A percentile compares a stretch with the other conserved stretches of the same genome.
These are phyloP conservation scores for Parnassius mnemosyne DNA, from an alignment of 2,888 invertebrate genomes.

Conservation along the genomic window DNA sequence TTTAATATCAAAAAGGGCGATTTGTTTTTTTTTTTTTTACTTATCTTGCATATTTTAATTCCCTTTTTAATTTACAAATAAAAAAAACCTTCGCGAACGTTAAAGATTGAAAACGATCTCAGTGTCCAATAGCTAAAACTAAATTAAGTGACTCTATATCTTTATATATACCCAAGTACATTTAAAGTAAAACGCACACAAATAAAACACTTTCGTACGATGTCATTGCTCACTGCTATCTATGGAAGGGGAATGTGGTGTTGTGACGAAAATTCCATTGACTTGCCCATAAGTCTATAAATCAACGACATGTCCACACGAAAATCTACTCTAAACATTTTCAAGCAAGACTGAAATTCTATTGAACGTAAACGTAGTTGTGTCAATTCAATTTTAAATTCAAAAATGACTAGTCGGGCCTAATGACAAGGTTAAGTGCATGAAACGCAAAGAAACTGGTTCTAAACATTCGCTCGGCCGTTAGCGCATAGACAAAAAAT, in stretches of 20 bases:
- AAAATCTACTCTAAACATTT: constrained; percentile 20
- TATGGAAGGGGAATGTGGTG: constrained; percentile 39
- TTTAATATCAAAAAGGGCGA: no score
- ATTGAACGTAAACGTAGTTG: constrained; percentile 22
- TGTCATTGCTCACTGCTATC: constrained; percentile 38
- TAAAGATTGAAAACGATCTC: no score
- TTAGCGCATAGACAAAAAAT: constrained; percentile 46
- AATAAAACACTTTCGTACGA: constrained; percentile 37
- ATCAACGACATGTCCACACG: constrained; percentile 6
- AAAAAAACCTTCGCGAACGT: no score
- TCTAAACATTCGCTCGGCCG: constrained; percentile 43
- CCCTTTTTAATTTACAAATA: no score
- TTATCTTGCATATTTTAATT: no score
- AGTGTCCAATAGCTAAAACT: not conserved
- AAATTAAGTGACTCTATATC: not conserved
- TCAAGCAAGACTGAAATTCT: constrained; percentile 1
- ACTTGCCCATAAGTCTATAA: constrained; percentile 27
- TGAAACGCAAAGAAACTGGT: constrained; percentile 48
- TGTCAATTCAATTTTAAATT: constrained; percentile 33
- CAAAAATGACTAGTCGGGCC: constrained; percentile 43
- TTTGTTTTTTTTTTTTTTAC: no score
- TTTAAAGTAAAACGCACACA: constrained; percentile 19
- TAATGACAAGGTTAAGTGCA: constrained; percentile 50
- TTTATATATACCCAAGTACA: not conserved
- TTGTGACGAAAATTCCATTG: constrained; percentile 40